Evolutionary conservation across 2,888 invertebrate genomes (phyloP).

Genomic region (Parnassius smintheus): DNA sequence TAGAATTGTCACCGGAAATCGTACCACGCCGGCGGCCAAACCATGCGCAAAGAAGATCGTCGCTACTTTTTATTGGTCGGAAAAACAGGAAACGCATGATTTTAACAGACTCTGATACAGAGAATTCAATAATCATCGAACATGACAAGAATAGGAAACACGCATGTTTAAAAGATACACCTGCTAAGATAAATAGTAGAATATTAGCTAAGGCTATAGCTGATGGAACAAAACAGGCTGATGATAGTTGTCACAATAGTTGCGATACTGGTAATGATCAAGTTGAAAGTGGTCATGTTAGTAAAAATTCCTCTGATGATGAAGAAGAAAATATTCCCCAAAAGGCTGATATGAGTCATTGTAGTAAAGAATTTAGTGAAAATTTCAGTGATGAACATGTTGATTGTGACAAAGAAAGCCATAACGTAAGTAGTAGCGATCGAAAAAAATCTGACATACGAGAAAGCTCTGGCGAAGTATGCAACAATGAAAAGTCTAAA

Average conservation of each 20-base stretch:
- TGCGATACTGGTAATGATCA: constrained; percentile 14
- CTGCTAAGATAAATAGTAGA: constrained; percentile 44
- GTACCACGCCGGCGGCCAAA: constrained; percentile 52
- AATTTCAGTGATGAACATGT: constrained; percentile 1
- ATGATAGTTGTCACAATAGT: not conserved
- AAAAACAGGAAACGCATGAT: constrained; percentile 64
- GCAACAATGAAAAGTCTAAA: constrained; percentile 6
- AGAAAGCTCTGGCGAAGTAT: constrained; percentile 1
- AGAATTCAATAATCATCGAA: constrained; percentile 66
- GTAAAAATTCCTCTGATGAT: constrained; percentile 29
- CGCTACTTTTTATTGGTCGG: constrained; percentile 47
- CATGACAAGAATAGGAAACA: constrained; percentile 56
- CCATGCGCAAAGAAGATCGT: constrained; percentile 38
- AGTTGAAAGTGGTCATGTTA: constrained; percentile 19
- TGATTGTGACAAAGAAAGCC: constrained; percentile 3
- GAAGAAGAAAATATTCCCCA: constrained; percentile 21
- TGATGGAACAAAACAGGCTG: constrained; percentile 1
- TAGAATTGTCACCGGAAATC: constrained; percentile 63
- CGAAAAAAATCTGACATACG: not conserved
- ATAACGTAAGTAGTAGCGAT: not conserved
- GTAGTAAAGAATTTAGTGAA: constrained; percentile 17
- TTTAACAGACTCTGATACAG: constrained; percentile 64
- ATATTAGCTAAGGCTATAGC: constrained; percentile 11
- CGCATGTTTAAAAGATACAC: constrained; percentile 62
- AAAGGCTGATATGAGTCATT: constrained; percentile 4